A percentile compares a stretch with the other conserved stretches of the same genome.
These are phyloP conservation scores for Motacilla alba DNA, from an alignment of 2,113 vertebrate genomes.

Conservation along the genomic window DNA sequence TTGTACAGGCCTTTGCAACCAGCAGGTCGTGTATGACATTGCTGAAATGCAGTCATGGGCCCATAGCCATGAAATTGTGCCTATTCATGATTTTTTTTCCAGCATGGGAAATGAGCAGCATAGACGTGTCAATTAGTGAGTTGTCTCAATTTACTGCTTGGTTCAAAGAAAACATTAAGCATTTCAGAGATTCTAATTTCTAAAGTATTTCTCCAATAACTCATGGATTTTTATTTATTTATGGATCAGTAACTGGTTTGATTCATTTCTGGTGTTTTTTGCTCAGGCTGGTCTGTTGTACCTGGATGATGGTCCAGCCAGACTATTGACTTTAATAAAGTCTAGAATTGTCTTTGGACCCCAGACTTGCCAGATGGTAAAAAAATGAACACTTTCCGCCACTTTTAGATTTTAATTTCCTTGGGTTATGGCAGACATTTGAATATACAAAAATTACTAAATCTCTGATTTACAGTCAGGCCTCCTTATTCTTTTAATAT, in stretches of 20 bases:
- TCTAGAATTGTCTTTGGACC: constrained; percentile 8
- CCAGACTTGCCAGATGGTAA: constrained; percentile 6
- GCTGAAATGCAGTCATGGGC: neutral
- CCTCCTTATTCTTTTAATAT: neutral
- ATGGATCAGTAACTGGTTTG: neutral
- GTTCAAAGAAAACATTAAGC: constrained; percentile 34
- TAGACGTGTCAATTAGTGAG: neutral
- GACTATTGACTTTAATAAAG: neutral
- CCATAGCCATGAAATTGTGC: neutral
- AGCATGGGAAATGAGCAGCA: neutral
- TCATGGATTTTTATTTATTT: constrained; percentile 17
- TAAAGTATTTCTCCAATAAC: constrained; percentile 16
- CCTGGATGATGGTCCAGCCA: neutral
- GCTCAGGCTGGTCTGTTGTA: neutral
- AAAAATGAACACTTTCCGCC: neutral
- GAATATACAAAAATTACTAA: neutral
- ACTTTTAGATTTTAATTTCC: neutral
- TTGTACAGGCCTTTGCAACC: neutral
- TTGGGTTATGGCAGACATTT: neutral
- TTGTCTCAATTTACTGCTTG: neutral
- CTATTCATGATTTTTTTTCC: neutral
- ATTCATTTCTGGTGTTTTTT: neutral
- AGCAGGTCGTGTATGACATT: neutral
- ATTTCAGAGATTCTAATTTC: neutral
- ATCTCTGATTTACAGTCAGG: neutral